Evolutionary conservation across 2,113 vertebrate genomes (phyloP).

Genomic region (Callipepla squamata): DNA sequence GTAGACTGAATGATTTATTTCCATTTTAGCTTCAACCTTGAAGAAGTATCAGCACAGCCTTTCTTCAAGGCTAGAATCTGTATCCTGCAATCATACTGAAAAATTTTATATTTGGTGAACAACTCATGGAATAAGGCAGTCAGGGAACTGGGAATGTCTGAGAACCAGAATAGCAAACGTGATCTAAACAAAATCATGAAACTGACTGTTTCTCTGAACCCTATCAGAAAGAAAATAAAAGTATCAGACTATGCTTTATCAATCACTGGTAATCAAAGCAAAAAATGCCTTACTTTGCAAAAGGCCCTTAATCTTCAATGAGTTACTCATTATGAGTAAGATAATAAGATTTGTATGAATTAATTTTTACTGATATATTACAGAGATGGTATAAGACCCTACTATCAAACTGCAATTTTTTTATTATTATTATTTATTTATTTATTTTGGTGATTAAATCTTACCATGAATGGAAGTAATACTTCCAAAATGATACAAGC

Average conservation of each 20-base stretch:
- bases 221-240: neutral
- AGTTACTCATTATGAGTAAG: neutral
- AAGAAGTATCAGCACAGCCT: neutral
- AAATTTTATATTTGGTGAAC: neutral
- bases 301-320: neutral
- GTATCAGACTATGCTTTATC: neutral
- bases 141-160: neutral
- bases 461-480: neutral
- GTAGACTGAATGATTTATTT: slow-evolving; percentile 1
- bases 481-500: neutral
- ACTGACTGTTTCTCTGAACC: neutral
- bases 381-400: neutral
- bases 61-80: neutral
- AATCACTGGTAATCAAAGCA: neutral
- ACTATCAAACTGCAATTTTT: neutral
- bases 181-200: neutral
- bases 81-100: neutral
- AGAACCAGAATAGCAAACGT: neutral
- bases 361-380: neutral
- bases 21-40: neutral
- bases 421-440: neutral
- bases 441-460: neutral
- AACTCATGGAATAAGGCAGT: neutral
- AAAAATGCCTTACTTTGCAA: neutral
- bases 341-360: neutral